Percentiles rank a stretch among this genome's conserved stretches.
phyloP scores from a whole-genome alignment of 2,113 vertebrate genomes.

The Vireo altiloquus region DNA sequence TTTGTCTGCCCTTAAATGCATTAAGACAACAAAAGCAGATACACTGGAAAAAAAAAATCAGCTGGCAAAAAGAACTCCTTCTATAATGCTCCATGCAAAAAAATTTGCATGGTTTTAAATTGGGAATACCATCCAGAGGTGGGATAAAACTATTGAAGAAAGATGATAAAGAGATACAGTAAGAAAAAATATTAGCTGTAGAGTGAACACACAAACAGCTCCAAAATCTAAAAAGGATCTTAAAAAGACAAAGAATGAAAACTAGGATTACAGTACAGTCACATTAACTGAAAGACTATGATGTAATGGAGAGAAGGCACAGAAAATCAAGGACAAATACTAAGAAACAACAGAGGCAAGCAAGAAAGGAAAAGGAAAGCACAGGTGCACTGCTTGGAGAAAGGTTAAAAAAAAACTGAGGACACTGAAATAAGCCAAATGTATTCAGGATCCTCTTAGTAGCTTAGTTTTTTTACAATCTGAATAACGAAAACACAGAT shows the following conservation, averaged over 20 bases:
- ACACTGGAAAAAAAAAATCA: not conserved
- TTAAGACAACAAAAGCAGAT: not conserved
- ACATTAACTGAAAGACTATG: accelerated
- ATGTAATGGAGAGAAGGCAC: not conserved
- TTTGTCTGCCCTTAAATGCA: not conserved
- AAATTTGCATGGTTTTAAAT: not conserved
- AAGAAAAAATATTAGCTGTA: not conserved
- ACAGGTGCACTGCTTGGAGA: not conserved
- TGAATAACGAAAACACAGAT: not conserved
- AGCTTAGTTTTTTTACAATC: not conserved
- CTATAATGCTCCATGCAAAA: not conserved
- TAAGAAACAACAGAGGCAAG: not conserved
- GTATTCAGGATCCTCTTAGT: not conserved
- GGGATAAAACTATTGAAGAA: accelerated
- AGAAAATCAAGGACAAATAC: not conserved
- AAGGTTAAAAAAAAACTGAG: not conserved
- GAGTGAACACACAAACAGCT: not conserved
- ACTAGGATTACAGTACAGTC: not conserved
- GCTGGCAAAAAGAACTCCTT: not conserved
- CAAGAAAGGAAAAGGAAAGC: not conserved
- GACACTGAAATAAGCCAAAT: not conserved
- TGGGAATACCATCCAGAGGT: not conserved
- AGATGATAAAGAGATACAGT: not conserved
- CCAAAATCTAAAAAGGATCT: not conserved
- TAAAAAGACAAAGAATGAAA: not conserved